Evolutionary conservation across 2,797 vertebrate genomes (phyloP), one percentile per base, ranked within the genome.

Genomic region (Ctenosaura bakeri): DNA sequence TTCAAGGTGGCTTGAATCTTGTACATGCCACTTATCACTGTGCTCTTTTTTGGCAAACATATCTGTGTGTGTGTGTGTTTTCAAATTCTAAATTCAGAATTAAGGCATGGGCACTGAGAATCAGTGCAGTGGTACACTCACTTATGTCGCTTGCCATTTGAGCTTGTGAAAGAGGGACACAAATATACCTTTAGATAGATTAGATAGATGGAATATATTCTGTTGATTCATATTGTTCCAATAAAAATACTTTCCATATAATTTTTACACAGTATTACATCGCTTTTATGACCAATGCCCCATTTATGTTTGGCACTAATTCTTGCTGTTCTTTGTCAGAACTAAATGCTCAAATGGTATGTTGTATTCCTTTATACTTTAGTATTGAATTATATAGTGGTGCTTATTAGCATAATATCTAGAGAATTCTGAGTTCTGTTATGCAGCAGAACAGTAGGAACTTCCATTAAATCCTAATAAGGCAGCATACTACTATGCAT

Each of bases 21-120:
- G 50, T 42, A 26, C 29, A 9, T 83, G 69, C 12, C 50, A 12
- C 71, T 62, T 83, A 54, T 12, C 12, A n/a, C 32, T 87, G 38
- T 35, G 79, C 62, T 80, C 46, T 46, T 87, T 87, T 32, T 87
- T 76, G 38, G 29, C 80, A 89, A 83, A 89, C 74, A 50, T 76
- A 26, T 74, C 52, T 66, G 26, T 29, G 2, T 69, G 10, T 69
- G 26, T 69, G 29, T 69, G 26, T 69, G 26, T 69, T 32, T 69
- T 35, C 8, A 35, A 38, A 29, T 83, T 26, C 59, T 77, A 50
- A 89, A 20, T 54, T 20, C 22, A 83, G 20, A 83, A 83, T 64
- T 69, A 83, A 76, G 32, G 5, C 42, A 46, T 76, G 1, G 13
- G 16, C 42, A n/a, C 29, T 50, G 81, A 64, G 56, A 66, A 77